Evolutionary conservation across 2,797 vertebrate species (phyloP), one percentile per base, ranked within the genome.

Genomic region (Crax fasciolata): DNA sequence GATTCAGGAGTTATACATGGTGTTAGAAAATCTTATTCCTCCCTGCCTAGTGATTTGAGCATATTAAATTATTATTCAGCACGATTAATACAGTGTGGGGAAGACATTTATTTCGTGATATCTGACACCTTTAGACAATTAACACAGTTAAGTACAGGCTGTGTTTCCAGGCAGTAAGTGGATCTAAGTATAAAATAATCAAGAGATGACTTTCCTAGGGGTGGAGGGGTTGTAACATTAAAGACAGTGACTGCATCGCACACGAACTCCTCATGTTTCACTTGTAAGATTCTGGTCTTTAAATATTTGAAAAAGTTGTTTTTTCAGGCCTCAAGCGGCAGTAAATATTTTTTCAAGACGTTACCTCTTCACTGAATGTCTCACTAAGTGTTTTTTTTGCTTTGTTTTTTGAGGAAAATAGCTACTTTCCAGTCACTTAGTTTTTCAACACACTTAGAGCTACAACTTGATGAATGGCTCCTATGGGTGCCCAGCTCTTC

Each of bases 271-370:
- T 55, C 44, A 24, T 52, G n/a, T 54, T 72, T 76, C 35, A 78
- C 59, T 21, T 89, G 49, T 78, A 59, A 93, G 59, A 65, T 72
- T 48, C 48, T 59, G 62, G n/a, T 38, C 30, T 75, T 63, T 49
- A 65, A 62, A 61, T 77, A 70, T 58, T 94, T 94, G 57, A 66
- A 23, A 76, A 72, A 94, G 61, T 55, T 49, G 55, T 86, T 89
- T 93, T 92, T 67, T 30, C 13, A 59, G 46, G 28, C 46, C 54
- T 67, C 4, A 1, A 84, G 58, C 16, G 80, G 66, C 62, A 91
- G 54, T 94, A 88, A 84, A 65, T 78, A 87, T 86, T 80, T 96
- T 83, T 89, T 84, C 44, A 94, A 95, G 58, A 89, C 6, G n/a
- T 76, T 91, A 80, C 67, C 55, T 78, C 70, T 84, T 59, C 27